Base-by-base conservation (phyloP, 2,888 invertebrate species). In the Mamestra brassicae region DNA sequence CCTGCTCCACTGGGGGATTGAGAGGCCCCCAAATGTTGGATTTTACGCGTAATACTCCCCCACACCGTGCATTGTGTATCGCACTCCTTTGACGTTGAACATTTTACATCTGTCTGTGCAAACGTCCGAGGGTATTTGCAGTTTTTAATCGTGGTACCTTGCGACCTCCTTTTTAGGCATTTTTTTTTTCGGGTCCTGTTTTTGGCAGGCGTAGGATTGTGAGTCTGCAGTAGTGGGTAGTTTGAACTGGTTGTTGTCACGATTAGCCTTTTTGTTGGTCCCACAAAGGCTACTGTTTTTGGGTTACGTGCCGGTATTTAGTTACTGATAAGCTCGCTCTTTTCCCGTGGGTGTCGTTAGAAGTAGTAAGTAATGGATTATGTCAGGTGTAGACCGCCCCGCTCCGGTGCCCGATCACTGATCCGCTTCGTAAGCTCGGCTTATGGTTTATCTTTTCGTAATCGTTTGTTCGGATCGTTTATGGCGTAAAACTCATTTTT, bases 11-110 rank as follows among this genome's bases (percentile, higher is more conserved):
- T 87, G 75, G 91, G 91, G 92, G 89, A 90, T 91, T 90, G 89
- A 88, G 89, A 89, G 88, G 68, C 73, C 88, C 89, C 88, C 89
- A 88, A 92, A 93, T 91, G 91, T 91, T 91, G 90, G 90, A 93
- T 93, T 92, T 92, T 91, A 91, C 91, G 92, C 92, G 90, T 89
- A 89, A 88, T 87, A 88, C 85, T 78, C 81, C 78, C 81, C 86
- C 80, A 84, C 84, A 85, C 86, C 87, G 89, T 87, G 86, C 88
- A 89, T 90, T 91, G 89, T 91, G 87, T 89, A 84, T 84, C 77
- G 64, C 54, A 54, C 70, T 81, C 85, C 87, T 89, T 89, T 87
- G 87, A 85, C 85, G 86, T 80, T 67, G 82, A 74, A 87, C 81
- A 85, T 78, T 77, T 75, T 69, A 57, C 75, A 70, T 80, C 71